A percentile compares a stretch with the other conserved stretches of the same genome.
Conservation (phyloP, 2,888 invertebrate genomes). For the Lasioglossum calceatum region DNA sequence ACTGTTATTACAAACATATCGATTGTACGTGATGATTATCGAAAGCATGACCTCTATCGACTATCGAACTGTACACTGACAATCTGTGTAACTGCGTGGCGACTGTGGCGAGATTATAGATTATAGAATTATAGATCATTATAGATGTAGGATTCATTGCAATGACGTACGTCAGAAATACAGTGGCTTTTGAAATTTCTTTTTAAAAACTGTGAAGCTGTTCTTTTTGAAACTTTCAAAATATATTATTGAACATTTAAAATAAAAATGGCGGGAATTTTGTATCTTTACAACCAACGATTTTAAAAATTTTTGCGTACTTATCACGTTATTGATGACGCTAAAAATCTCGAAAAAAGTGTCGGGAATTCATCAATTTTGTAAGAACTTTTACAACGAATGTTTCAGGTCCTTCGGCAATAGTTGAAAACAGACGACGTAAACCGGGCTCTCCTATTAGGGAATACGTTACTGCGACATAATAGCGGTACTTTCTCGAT, state of each 20-base stretch:
- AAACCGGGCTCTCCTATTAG: not conserved
- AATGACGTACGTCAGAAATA: too few species aligned
- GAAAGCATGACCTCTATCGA: too few species aligned
- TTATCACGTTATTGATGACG: not conserved
- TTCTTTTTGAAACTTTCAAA: too few species aligned
- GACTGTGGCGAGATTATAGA: too few species aligned
- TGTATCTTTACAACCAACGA: not conserved
- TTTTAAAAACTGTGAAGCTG: too few species aligned
- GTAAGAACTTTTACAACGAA: not conserved
- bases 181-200: too few species aligned
- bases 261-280: not conserved
- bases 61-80: too few species aligned
- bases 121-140: too few species aligned
- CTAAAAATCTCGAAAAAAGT: too few species aligned
- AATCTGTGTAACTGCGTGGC: too few species aligned
- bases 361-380: not conserved
- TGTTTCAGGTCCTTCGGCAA: not conserved
- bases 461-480: conserved; percentile 17
- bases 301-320: not conserved
- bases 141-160: too few species aligned
- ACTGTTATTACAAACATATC: not conserved
- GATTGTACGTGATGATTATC: not conserved
- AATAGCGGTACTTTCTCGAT: conserved; percentile 47
- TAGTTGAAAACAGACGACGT: not conserved
- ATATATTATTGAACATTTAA: too few species aligned